These are phyloP conservation scores for Lycia hirtaria DNA, from an alignment of 2,888 invertebrate species.

Conservation along the genomic window DNA sequence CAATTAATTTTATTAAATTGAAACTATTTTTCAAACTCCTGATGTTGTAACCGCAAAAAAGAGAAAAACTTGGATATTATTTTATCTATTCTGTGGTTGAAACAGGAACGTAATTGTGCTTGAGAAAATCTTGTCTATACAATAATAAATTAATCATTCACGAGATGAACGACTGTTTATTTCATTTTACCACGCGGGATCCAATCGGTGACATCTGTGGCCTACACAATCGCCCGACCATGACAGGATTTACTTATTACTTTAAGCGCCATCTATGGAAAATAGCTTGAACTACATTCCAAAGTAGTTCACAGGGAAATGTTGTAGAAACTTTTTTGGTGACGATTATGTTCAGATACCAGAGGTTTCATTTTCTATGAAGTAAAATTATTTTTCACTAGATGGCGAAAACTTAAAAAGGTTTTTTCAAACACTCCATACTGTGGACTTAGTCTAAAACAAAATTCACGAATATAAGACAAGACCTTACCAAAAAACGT, in stretches of 20 bases:
- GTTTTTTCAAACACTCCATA: background rate
- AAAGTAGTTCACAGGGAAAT: background rate
- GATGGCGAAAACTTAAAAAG: slow-evolving; percentile 1
- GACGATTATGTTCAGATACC: background rate
- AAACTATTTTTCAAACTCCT: too few species aligned
- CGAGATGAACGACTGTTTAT: too few species aligned
- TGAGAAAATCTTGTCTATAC: too few species aligned
- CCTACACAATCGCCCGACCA: background rate
- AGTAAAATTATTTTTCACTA: background rate
- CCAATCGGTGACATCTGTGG: background rate
- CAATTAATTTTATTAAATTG: too few species aligned
- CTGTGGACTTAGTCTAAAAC: too few species aligned
- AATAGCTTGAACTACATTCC: background rate
- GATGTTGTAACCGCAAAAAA: too few species aligned
- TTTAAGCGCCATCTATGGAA: slow-evolving; percentile 17
- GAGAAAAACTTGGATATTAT: too few species aligned
- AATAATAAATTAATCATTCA: too few species aligned
- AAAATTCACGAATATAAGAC: too few species aligned
- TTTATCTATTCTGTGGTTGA: too few species aligned
- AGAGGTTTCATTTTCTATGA: background rate
- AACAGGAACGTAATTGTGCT: too few species aligned
- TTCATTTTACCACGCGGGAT: background rate
- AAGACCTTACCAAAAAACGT: too few species aligned
- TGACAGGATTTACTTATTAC: background rate
- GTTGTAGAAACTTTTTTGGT: background rate